Percentiles rank a stretch among this genome's conserved stretches.
phyloP scores from a whole-genome alignment of 2,797 vertebrate genomes.

The Gorsachius magnificus region DNA sequence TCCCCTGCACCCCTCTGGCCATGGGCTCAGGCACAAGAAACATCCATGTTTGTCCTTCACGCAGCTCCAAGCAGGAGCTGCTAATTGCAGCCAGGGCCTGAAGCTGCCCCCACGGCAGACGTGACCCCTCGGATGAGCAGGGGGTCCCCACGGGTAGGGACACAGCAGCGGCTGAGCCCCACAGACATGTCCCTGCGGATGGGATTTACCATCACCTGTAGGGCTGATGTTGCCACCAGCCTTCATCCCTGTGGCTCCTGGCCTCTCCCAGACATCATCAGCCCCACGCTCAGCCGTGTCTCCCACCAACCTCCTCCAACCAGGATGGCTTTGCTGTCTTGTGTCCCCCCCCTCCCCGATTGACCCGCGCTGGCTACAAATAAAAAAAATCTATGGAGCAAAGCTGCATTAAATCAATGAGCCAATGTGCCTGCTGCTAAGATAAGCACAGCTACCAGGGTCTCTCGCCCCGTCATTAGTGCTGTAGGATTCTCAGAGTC shows the following conservation, averaged over 20 bases:
- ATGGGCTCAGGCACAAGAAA: neutral
- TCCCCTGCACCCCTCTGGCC: neutral
- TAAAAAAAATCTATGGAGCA: neutral
- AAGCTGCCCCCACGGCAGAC: accelerated
- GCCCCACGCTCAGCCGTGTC: accelerated
- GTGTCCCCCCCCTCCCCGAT: neutral
- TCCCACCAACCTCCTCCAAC: neutral
- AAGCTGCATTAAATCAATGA: slow-evolving; percentile 14
- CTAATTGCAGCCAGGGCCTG: neutral
- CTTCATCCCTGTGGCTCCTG: neutral
- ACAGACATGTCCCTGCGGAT: neutral
- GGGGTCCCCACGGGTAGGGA: accelerated
- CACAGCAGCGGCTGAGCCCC: accelerated
- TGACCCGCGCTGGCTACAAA: neutral
- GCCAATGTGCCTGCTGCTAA: neutral
- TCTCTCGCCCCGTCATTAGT: neutral
- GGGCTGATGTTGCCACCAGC: neutral
- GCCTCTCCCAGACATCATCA: accelerated
- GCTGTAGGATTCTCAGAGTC: slow-evolving; percentile 15
- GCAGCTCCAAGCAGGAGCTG: neutral
- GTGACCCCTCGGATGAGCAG: accelerated
- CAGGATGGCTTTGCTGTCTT: neutral
- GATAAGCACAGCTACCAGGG: neutral
- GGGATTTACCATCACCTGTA: accelerated
- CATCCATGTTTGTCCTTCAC: accelerated